Percentiles rank a stretch among this genome's conserved stretches.
Conservation (phyloP, 1,140 invertebrate genomes). For the Drosophila santomea region DNA sequence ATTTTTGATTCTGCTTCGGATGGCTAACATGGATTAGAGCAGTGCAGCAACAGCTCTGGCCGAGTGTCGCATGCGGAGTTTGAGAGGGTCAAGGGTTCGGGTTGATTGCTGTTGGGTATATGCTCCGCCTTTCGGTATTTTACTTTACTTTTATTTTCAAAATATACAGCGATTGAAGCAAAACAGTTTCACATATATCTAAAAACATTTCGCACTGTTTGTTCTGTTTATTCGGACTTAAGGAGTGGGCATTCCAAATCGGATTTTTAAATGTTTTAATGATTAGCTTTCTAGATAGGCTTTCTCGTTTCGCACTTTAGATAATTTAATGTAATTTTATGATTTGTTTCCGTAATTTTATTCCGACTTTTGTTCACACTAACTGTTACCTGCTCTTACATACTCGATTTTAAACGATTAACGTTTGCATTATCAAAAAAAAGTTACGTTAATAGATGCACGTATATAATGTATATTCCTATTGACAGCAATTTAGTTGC, state of each 20-base stretch:
- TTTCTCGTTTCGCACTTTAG: constrained; percentile 10
- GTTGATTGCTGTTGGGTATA: constrained; percentile 1
- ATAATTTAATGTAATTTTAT: constrained; percentile 12
- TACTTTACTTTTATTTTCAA: constrained; percentile 11
- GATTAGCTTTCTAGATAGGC: constrained; percentile 34
- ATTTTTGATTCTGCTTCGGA: constrained; percentile 29
- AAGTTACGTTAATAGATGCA: constrained; percentile 34
- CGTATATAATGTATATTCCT: constrained; percentile 34
- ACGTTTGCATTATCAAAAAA: constrained; percentile 42
- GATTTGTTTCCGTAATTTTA: neutral
- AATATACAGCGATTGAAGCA: constrained; percentile 27
- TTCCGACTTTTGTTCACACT: constrained; percentile 25
- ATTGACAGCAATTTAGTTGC: constrained; percentile 39
- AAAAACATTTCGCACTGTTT: constrained; percentile 14
- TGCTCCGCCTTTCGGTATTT: constrained; percentile 3
- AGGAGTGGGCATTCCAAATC: constrained; percentile 22
- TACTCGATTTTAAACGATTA: constrained; percentile 48
- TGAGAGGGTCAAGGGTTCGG: neutral
- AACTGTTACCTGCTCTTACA: neutral
- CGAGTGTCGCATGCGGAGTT: neutral
- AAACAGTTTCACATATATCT: constrained; percentile 11
- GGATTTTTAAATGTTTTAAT: constrained; percentile 8
- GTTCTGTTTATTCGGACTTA: constrained; percentile 28
- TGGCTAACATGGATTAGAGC: constrained; percentile 7
- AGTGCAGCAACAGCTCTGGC: constrained; percentile 14